Percentiles rank a stretch among this genome's conserved stretches.
Evolutionary conservation across 2,888 invertebrate species (phyloP).

Genomic region (Ichneumoninae sp.): DNA sequence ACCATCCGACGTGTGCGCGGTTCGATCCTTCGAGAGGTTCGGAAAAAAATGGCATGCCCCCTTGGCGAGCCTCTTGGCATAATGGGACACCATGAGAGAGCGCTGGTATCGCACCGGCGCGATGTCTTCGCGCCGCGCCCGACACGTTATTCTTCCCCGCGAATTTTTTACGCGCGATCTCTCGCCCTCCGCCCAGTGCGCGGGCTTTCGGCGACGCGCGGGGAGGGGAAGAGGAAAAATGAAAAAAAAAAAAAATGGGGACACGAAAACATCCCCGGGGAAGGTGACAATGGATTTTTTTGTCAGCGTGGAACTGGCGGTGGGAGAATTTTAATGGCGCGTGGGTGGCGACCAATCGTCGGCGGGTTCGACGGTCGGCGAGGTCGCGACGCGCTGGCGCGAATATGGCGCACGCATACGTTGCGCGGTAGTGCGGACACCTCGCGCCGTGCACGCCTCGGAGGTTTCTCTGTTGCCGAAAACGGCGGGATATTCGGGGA

Average conservation of each 20-base stretch:
- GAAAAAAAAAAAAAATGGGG: not conserved
- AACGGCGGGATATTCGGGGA: slow-evolving; percentile 9
- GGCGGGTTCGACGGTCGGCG: slow-evolving; percentile 16
- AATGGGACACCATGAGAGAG: slow-evolving; percentile 81
- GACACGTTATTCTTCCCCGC: slow-evolving; percentile 21
- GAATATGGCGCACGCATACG: slow-evolving; percentile 31
- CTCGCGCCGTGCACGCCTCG: not conserved
- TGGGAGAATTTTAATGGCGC: slow-evolving; percentile 29
- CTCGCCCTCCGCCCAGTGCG: not conserved
- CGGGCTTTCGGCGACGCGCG: not conserved
- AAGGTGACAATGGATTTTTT: slow-evolving; percentile 40
- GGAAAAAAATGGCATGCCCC: slow-evolving; percentile 83
- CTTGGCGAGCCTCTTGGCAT: slow-evolving; percentile 84
- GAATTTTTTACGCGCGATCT: slow-evolving; percentile 7
- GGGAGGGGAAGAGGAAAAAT: not conserved
- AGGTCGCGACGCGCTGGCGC: slow-evolving; percentile 26
- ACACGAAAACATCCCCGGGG: not conserved
- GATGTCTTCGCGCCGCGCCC: slow-evolving; percentile 25
- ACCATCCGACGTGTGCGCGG: slow-evolving; percentile 49
- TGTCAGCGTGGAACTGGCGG: slow-evolving; percentile 29
- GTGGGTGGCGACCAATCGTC: slow-evolving; percentile 31
- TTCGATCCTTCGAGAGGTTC: slow-evolving; percentile 70
- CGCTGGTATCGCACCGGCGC: slow-evolving; percentile 74
- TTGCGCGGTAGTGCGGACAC: not conserved
- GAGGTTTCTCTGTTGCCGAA: not conserved